phyloP scores from a whole-genome alignment of 2,113 vertebrate species.

The Caracal caracal region DNA sequence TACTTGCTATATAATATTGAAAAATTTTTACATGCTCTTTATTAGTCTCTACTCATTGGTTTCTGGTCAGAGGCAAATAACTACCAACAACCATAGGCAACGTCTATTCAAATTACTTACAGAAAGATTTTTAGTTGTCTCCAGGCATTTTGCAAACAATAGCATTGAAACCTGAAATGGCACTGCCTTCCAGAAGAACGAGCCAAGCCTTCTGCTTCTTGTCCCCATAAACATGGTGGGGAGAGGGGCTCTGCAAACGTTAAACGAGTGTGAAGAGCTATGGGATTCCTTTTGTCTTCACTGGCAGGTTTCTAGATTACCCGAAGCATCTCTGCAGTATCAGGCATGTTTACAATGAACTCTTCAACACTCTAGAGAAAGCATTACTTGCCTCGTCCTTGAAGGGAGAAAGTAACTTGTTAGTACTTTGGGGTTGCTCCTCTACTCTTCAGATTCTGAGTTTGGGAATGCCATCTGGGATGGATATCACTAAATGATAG shows the following conservation, averaged over 20 bases:
- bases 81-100: background rate
- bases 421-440: background rate
- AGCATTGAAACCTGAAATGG: background rate
- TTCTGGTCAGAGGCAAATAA: background rate
- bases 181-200: background rate
- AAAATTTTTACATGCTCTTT: background rate
- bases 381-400: background rate
- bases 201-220: background rate
- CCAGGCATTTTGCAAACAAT: background rate
- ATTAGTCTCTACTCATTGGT: background rate
- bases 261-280: background rate
- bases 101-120: background rate
- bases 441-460: background rate
- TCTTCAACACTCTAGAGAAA: background rate
- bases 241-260: background rate
- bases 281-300: background rate
- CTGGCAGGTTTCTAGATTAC: background rate
- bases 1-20: background rate
- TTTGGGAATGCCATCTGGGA: background rate
- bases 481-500: background rate
- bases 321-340: fast-evolving
- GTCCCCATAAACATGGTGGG: background rate
- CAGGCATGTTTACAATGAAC: background rate
- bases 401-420: background rate
- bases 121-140: background rate